A percentile compares a stretch with the other conserved stretches of the same genome.
Conservation (phyloP, 1,140 invertebrate species). For the Drosophila saltans region DNA sequence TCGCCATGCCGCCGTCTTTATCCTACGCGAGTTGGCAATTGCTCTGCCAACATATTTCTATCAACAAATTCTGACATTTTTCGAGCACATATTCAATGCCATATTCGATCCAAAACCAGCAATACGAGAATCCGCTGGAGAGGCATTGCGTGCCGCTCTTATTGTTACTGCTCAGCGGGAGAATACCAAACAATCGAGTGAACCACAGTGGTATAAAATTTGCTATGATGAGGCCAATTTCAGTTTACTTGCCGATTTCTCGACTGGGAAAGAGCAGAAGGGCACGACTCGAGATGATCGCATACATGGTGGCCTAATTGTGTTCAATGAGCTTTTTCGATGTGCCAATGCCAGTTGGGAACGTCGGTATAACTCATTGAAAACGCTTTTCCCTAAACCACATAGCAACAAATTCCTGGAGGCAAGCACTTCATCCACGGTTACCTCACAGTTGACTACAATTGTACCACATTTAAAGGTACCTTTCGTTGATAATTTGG, state of each 20-base stretch:
- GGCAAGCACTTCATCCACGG: slow-evolving; percentile 30
- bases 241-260: slow-evolving; percentile 89
- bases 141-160: slow-evolving; percentile 95
- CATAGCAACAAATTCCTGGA: slow-evolving; percentile 81
- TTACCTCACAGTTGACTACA: slow-evolving; percentile 67
- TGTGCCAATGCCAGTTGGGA: slow-evolving; percentile 97
- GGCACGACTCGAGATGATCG: slow-evolving; percentile 94
- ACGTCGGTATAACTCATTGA: slow-evolving; percentile 90
- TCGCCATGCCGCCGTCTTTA: slow-evolving; percentile 95
- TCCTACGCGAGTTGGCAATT: slow-evolving; percentile 96
- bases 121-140: slow-evolving; percentile 95
- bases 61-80: slow-evolving; percentile 98
- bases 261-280: slow-evolving; percentile 86
- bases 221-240: slow-evolving; percentile 95
- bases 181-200: slow-evolving; percentile 94
- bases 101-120: slow-evolving; percentile 96
- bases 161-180: slow-evolving; percentile 97
- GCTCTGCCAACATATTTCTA: slow-evolving; percentile 99
- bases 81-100: slow-evolving; percentile 97
- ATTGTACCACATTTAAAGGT: slow-evolving; percentile 82
- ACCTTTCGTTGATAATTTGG: slow-evolving; percentile 78
- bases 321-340: slow-evolving; percentile 96
- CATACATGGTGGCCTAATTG: slow-evolving; percentile 95
- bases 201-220: slow-evolving; percentile 95
- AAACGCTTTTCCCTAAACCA: slow-evolving; percentile 74